A percentile compares a stretch with the other conserved stretches of the same genome.
Conservation (phyloP, 1,140 invertebrate species). For the Drosophila teissieri region DNA sequence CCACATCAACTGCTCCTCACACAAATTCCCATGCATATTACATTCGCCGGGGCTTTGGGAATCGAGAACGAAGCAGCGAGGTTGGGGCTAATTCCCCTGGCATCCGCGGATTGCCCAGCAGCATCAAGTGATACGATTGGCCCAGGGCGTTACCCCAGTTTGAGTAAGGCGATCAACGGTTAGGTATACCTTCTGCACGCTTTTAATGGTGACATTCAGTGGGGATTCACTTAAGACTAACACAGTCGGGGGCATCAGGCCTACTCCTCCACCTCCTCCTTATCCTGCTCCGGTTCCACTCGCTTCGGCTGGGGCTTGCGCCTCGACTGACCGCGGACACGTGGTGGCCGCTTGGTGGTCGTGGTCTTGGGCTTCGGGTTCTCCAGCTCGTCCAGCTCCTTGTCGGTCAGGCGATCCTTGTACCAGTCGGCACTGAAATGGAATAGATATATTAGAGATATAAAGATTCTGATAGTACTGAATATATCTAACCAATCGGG, state of each 20-base stretch:
- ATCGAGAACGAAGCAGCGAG: background rate
- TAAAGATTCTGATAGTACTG: too few species aligned
- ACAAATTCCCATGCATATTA: slow-evolving; percentile 49
- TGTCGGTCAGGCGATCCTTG: slow-evolving; percentile 92
- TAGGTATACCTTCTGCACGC: slow-evolving; percentile 15
- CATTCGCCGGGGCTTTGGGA: slow-evolving; percentile 7
- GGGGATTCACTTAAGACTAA: slow-evolving; percentile 50
- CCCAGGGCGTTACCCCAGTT: background rate
- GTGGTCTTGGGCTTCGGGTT: slow-evolving; percentile 88
- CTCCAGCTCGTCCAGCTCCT: slow-evolving; percentile 90
- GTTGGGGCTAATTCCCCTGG: slow-evolving; percentile 29
- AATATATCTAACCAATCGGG: slow-evolving; percentile 92
- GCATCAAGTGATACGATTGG: background rate
- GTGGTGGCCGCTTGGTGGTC: slow-evolving; percentile 85
- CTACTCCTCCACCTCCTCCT: slow-evolving; percentile 56
- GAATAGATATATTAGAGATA: too few species aligned
- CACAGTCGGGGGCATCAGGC: slow-evolving; percentile 46
- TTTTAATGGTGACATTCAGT: slow-evolving; percentile 44
- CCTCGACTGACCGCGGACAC: slow-evolving; percentile 66
- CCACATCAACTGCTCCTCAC: slow-evolving; percentile 52
- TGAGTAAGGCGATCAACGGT: slow-evolving; percentile 7
- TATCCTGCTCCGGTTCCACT: slow-evolving; percentile 43
- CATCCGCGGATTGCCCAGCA: slow-evolving; percentile 22
- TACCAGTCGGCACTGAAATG: slow-evolving; percentile 92
- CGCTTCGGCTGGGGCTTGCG: slow-evolving; percentile 62